Evolutionary conservation across 2,888 invertebrate genomes (phyloP), one percentile per base, ranked within the genome.

Genomic region (Amiota minor): DNA sequence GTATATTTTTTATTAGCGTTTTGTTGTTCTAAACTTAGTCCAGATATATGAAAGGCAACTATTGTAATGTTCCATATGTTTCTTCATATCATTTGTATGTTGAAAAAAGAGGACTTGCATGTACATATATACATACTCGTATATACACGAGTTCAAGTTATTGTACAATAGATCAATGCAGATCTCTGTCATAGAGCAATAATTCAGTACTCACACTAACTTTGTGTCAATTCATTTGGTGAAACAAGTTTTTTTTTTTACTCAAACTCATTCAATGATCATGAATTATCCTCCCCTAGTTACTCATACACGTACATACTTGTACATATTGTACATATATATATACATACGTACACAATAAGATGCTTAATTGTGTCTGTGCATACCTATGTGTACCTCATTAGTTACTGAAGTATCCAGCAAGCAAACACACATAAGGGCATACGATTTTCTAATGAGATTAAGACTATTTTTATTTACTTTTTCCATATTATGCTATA

Each of bases 171-270:
- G 35, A 35, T 35, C 35, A 35, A 8, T 3, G 3, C 6, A 6
- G 35, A 35, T 35, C 35, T 35, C 35, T 35, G 2, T 3, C 6
- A 35, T 35, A 35, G 35, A 35, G 6, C 78, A 82, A 84, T 83
- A 83, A 87, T 83, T 84, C 82, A 84, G 87, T 86, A 87, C 88
- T 87, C 87, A 88, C 87, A 88, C 86, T 86, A 87, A 87, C 88
- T 87, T 88, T 87, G 87, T 86, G 86, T 82, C 88, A 87, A 88
- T 86, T 87, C 87, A 87, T 87, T 87, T 87, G 87, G 78, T 82
- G 83, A 82, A 80, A 87, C 35, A 3, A 82, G 80, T 79, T 80
- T 81, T 82, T 35, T 35, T 35, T 35, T 35, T 35, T 35, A 35
- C 35, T 35, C 35, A 35, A 35, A 35, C 6, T 35, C 35, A 35